These are phyloP conservation scores for Onychostruthus taczanowskii DNA, from an alignment of 2,113 vertebrate species.

Conservation along the genomic window DNA sequence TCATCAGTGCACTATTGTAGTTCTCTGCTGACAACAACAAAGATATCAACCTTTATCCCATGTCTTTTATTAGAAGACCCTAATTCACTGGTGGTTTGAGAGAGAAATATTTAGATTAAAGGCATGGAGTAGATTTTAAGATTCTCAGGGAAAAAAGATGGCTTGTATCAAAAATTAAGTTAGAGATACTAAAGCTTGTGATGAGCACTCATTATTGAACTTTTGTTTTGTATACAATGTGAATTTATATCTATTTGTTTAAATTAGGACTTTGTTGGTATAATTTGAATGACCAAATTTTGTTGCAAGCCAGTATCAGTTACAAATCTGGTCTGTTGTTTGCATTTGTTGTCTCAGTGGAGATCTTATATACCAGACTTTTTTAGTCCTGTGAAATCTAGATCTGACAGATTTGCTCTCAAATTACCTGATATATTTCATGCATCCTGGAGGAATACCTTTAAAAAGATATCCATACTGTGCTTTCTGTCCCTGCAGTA, in stretches of 20 bases:
- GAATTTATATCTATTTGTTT: not conserved
- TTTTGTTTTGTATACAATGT: accelerated
- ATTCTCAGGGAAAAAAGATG: not conserved
- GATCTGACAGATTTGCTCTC: not conserved
- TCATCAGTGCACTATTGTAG: not conserved
- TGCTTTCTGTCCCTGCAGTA: not conserved
- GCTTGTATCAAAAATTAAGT: not conserved
- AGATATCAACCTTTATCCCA: not conserved
- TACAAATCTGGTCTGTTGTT: not conserved
- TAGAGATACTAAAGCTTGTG: not conserved
- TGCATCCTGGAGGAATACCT: not conserved
- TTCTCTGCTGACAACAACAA: not conserved
- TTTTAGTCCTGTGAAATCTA: not conserved
- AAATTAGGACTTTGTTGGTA: not conserved
- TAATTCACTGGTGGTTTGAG: not conserved
- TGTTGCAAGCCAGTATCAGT: too few species aligned
- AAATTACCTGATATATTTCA: not conserved
- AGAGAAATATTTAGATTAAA: not conserved
- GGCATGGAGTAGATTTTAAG: not conserved
- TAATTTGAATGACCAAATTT: not conserved
- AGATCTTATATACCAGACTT: not conserved
- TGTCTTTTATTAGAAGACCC: not conserved
- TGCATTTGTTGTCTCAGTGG: not conserved
- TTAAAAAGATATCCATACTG: not conserved
- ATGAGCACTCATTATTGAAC: not conserved